A percentile compares a stretch with the other conserved stretches of the same genome.
These are phyloP conservation scores for Papilio helenus DNA, from an alignment of 1,140 invertebrate genomes.

Conservation along the genomic window DNA sequence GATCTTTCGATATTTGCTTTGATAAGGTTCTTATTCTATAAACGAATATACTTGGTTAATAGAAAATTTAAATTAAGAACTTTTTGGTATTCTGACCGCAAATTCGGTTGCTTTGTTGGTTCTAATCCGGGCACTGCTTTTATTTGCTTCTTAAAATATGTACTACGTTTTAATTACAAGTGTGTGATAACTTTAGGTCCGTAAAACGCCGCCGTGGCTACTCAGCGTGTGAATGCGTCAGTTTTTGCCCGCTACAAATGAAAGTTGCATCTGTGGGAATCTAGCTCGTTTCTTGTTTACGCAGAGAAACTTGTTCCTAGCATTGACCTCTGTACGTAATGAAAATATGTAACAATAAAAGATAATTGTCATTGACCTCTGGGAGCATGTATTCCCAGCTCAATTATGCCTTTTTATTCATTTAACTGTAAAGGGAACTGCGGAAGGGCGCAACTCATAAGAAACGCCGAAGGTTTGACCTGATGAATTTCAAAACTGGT, in stretches of 20 bases:
- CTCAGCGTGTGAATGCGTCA: constrained; percentile 70
- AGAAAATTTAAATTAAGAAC: background rate
- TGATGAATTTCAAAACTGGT: too few species aligned
- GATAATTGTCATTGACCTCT: constrained; percentile 17
- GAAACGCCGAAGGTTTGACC: background rate
- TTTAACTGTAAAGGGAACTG: background rate
- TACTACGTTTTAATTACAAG: background rate
- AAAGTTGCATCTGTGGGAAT: constrained; percentile 80
- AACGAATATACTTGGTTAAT: background rate
- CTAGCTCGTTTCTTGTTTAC: constrained; percentile 63
- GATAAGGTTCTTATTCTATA: too few species aligned
- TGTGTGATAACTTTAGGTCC: background rate
- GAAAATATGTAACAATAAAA: constrained; percentile 27
- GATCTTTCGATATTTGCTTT: too few species aligned
- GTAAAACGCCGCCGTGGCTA: constrained; percentile 40
- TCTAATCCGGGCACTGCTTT: too few species aligned
- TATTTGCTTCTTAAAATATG: too few species aligned
- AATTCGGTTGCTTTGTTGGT: too few species aligned
- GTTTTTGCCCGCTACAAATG: constrained; percentile 76
- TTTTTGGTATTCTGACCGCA: background rate
- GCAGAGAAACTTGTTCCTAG: constrained; percentile 73
- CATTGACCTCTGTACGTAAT: constrained; percentile 63
- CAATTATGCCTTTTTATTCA: background rate
- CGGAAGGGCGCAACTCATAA: background rate
- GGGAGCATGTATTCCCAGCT: background rate